A percentile compares a stretch with the other conserved stretches of the same genome.
Evolutionary conservation across 2,888 invertebrate species (phyloP).

Genomic region (Gibbula magus): DNA sequence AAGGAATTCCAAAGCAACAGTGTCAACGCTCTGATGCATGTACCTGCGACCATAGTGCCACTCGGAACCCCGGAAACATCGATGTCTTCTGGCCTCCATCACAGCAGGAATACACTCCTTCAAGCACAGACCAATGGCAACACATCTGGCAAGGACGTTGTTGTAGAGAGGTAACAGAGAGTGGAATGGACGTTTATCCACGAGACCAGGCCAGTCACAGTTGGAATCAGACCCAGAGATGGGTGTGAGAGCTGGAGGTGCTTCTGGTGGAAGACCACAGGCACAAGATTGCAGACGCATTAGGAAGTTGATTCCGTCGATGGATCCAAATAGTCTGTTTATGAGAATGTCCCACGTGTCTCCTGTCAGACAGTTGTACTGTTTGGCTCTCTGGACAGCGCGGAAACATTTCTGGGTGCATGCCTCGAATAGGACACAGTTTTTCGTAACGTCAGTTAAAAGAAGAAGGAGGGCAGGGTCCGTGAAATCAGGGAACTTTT

Average conservation of each 20-base stretch:
- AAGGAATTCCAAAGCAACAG: not conserved
- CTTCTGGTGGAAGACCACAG: not conserved
- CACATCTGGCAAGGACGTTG: not conserved
- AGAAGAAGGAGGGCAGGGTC: not conserved
- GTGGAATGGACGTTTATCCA: not conserved
- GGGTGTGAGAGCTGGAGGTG: not conserved
- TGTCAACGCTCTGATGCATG: not conserved
- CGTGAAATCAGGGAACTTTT: not conserved
- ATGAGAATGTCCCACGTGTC: slow-evolving; percentile 45
- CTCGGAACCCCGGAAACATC: not conserved
- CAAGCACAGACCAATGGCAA: not conserved
- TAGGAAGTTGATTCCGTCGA: not conserved
- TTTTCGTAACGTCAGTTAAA: not conserved
- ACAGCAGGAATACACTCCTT: not conserved
- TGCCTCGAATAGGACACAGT: not conserved
- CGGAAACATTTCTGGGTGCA: slow-evolving; percentile 39
- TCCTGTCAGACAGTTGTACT: slow-evolving; percentile 47
- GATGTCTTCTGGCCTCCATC: not conserved
- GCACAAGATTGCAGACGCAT: not conserved
- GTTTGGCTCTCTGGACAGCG: slow-evolving; percentile 30
- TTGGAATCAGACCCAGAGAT: not conserved
- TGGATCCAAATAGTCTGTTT: too few species aligned
- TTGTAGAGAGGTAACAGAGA: not conserved
- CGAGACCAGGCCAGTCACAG: not conserved
- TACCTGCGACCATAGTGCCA: not conserved